A percentile compares a stretch with the other conserved stretches of the same genome.
Evolutionary conservation across 2,888 invertebrate species (phyloP).

Genomic region (Drosophila formosana): DNA sequence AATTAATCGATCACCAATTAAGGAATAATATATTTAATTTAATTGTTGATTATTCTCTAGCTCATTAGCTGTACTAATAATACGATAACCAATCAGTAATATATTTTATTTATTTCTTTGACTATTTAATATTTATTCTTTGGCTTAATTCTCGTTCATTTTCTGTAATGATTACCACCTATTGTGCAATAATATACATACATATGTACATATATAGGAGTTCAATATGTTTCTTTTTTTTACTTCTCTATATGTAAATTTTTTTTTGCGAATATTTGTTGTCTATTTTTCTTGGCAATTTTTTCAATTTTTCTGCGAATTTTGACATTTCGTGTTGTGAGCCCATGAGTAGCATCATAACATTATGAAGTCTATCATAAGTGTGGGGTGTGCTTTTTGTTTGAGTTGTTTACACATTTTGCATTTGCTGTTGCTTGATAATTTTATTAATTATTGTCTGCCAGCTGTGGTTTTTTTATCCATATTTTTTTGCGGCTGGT

Average conservation of each 20-base stretch:
- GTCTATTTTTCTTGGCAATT: not conserved
- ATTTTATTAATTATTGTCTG: conserved; percentile 43
- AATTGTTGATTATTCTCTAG: too few species aligned
- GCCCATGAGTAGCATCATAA: conserved; percentile 16
- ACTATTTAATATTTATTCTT: too few species aligned
- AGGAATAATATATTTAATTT: too few species aligned
- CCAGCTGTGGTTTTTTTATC: not conserved
- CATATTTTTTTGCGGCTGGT: conserved; percentile 20
- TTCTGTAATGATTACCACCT: too few species aligned
- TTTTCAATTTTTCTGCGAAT: not conserved
- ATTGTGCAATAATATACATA: too few species aligned
- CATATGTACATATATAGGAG: too few species aligned
- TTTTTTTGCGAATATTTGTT: not conserved
- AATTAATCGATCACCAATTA: too few species aligned
- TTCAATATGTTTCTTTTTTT: not conserved
- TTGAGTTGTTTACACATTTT: conserved; percentile 21
- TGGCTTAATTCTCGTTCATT: too few species aligned
- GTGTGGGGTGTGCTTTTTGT: not conserved
- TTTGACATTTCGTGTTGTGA: conserved; percentile 15
- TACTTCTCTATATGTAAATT: not conserved
- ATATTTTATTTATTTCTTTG: too few species aligned
- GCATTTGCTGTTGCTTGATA: conserved; percentile 12
- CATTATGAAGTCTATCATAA: not conserved
- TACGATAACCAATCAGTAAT: too few species aligned
- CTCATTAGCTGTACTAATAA: too few species aligned